Base-by-base conservation (phyloP, 2,797 vertebrate genomes). In the Microcaecilia unicolor region DNA sequence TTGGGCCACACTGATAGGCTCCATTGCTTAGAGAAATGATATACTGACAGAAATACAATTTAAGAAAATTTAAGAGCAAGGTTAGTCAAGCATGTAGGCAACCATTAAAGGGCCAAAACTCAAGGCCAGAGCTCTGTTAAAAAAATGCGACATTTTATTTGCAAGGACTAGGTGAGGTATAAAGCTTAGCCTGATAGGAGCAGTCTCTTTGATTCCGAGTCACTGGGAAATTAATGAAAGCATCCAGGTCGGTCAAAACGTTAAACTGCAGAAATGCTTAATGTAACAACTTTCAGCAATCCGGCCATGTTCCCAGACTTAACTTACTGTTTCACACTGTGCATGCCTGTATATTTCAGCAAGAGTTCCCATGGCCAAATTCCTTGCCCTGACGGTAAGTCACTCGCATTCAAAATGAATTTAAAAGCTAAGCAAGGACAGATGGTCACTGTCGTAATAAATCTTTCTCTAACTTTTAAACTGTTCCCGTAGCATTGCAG, bases 21-120 rank as follows among this genome's bases (percentile, higher is more conserved):
- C 75, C 73, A 71, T 75, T 75, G 77, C 78, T 79, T 74, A 48
- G 74, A 67, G 80, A 78, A 81, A 81, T 74, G 74, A 78, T 72
- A 72, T 64, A 76, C 74, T 80, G 78, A 78, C 77, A 80, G 71
- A 80, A 83, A 81, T 74, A 82, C 76, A 78, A 79, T 83, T 81
- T 81, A 78, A 76, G 75, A 78, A 78, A 83, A 78, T 80, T 76
- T 79, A 83, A 74, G 76, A 72, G 76, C 70, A 70, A 71, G 68
- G 67, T 76, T 74, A 80, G 73, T 51, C 73, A 32, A 74, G 70
- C 74, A 70, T 77, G 67, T 51, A 77, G 78, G 70, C 64, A 73
- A 69, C 73, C 77, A 74, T 80, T 80, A 78, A 80, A 51, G 68
- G 70, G 65, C 68, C 67, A 67, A 74, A 80, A 74, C 68, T 76